A percentile compares a stretch with the other conserved stretches of the same genome.
Evolutionary conservation across 2,113 vertebrate species (phyloP).

Genomic region (Bos javanicus): DNA sequence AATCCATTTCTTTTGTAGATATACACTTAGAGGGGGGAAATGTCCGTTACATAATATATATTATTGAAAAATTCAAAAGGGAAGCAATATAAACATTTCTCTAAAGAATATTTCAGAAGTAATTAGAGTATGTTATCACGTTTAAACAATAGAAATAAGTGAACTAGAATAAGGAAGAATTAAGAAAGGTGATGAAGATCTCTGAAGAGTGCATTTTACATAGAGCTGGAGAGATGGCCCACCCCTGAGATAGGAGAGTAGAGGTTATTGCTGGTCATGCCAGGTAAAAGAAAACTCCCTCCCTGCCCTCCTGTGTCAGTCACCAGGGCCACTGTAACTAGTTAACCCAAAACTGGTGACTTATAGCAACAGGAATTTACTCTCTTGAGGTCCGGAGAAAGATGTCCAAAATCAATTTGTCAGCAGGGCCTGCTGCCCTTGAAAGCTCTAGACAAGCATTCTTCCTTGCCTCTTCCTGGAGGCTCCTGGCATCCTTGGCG

Average conservation of each 20-base stretch:
- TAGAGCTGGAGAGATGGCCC: neutral
- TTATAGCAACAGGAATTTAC: neutral
- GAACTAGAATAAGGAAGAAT: neutral
- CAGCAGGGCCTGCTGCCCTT: neutral
- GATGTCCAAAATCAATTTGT: neutral
- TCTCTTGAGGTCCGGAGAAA: rapidly evolving
- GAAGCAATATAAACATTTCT: neutral
- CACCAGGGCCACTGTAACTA: neutral
- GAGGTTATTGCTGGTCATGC: neutral
- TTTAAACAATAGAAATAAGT: neutral
- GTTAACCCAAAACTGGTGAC: neutral
- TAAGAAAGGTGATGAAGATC: neutral
- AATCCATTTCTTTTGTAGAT: neutral
- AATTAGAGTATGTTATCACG: neutral
- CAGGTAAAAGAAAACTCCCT: neutral
- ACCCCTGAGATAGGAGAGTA: neutral
- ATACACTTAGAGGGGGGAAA: neutral
- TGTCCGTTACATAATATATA: neutral
- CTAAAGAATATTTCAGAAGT: neutral
- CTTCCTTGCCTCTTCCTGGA: neutral
- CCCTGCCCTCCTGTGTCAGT: neutral
- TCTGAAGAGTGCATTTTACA: neutral
- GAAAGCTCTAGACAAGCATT: neutral
- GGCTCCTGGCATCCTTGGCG: neutral
- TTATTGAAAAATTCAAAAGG: neutral